These are phyloP conservation scores for Nyctibius bracteatus DNA, from an alignment of 2,113 vertebrate species.

Conservation along the genomic window DNA sequence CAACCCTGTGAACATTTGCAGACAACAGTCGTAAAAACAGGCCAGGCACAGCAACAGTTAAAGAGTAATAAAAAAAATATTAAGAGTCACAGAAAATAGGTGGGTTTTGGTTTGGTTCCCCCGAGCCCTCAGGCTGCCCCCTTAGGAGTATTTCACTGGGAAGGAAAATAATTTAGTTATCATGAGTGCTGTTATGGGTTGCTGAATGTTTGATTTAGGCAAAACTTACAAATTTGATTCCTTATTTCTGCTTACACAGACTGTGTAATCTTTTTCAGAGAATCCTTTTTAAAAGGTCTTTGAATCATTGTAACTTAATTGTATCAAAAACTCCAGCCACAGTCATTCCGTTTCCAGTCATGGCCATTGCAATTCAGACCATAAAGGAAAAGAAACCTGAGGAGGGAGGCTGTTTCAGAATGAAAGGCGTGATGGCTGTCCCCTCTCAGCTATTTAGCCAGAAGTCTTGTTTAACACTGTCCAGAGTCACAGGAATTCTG, in stretches of 20 bases:
- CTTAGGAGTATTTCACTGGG: background rate
- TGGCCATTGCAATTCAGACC: background rate
- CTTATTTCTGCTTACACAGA: background rate
- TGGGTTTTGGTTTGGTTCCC: background rate
- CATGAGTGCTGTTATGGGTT: background rate
- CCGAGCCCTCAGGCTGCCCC: background rate
- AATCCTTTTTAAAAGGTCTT: background rate
- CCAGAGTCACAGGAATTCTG: constrained; percentile 14
- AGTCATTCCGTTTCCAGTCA: background rate
- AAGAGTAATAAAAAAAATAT: background rate
- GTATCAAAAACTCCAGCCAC: background rate
- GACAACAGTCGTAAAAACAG: background rate
- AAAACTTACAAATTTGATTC: background rate
- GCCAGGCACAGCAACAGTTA: background rate
- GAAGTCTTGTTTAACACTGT: background rate
- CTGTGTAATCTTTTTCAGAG: background rate
- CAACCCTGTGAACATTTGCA: background rate
- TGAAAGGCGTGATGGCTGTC: background rate
- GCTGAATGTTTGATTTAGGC: background rate
- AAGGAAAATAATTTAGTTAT: background rate
- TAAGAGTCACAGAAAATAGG: background rate
- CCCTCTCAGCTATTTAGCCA: background rate
- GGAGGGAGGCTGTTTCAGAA: background rate
- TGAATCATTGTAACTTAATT: background rate
- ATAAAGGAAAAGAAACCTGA: background rate